phyloP scores from a whole-genome alignment of 2,113 vertebrate species.

The Onychostoma macrolepis region DNA sequence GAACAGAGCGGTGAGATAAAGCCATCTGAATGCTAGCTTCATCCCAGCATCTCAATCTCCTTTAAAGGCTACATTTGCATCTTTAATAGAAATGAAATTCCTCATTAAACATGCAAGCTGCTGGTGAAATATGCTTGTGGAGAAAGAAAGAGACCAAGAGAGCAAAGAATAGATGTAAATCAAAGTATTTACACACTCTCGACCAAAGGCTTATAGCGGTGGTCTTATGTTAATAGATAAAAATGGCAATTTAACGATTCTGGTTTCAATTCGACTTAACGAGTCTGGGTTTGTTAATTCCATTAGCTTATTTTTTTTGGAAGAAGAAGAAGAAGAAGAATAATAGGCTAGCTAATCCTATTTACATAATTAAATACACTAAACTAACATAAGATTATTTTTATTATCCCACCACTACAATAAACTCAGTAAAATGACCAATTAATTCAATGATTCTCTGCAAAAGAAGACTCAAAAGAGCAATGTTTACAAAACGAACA shows the following conservation, averaged over 20 bases:
- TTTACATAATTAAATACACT: not conserved
- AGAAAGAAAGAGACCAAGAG: not conserved
- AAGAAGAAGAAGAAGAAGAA: not conserved
- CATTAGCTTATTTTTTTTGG: not conserved
- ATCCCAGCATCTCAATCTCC: conserved; percentile 73
- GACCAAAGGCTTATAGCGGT: not conserved
- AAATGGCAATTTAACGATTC: conserved; percentile 3
- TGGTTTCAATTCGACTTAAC: not conserved
- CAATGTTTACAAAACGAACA: not conserved
- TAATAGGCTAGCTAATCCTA: not conserved
- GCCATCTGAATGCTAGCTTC: conserved; percentile 51
- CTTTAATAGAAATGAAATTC: conserved; percentile 79
- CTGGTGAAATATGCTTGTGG: conserved; percentile 64
- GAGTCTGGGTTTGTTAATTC: not conserved
- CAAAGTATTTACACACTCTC: conserved; percentile 61
- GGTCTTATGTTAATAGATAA: not conserved
- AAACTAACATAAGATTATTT: not conserved
- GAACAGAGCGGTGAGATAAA: conserved; percentile 72
- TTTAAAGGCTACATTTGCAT: conserved; percentile 82
- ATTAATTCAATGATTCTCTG: not conserved
- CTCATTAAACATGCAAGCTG: conserved; percentile 73
- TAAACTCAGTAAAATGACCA: not conserved
- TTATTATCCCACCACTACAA: not conserved
- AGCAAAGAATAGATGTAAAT: conserved; percentile 62
- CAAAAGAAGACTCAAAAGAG: not conserved